phyloP scores from a whole-genome alignment of 2,888 invertebrate genomes.

The Oeneis ivallda region DNA sequence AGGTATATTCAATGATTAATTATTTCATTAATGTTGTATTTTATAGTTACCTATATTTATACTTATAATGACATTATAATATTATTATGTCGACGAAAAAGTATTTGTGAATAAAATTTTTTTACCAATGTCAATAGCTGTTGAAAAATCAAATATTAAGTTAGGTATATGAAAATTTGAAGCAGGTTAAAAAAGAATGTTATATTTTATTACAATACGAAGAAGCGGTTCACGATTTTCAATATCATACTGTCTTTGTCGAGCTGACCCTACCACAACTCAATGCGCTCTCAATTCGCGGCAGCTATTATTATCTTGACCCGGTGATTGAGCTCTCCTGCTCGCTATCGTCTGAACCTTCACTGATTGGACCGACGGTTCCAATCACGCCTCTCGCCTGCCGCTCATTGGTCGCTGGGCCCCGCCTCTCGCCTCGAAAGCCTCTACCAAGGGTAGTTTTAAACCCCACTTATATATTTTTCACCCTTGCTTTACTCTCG shows the following conservation, averaged over 20 bases:
- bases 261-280: slow-evolving; percentile 77
- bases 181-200: background rate
- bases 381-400: slow-evolving; percentile 67
- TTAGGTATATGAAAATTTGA: background rate
- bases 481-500: slow-evolving; percentile 75
- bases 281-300: slow-evolving; percentile 80
- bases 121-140: background rate
- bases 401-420: slow-evolving; percentile 62
- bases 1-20: too few relatives aligned
- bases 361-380: slow-evolving; percentile 63
- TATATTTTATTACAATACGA: slow-evolving; percentile 27
- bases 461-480: slow-evolving; percentile 80
- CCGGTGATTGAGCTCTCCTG: slow-evolving; percentile 79
- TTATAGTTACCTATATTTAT: too few relatives aligned
- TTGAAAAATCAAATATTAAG: too few relatives aligned
- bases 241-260: slow-evolving; percentile 70
- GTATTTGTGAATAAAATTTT: background rate
- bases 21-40: too few relatives aligned
- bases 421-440: slow-evolving; percentile 71
- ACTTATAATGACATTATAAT: too few relatives aligned
- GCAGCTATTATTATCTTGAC: slow-evolving; percentile 81
- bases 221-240: slow-evolving; percentile 58
- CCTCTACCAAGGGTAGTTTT: slow-evolving; percentile 74
- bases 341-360: slow-evolving; percentile 60
- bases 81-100: too few relatives aligned